Evolutionary conservation across 2,113 vertebrate genomes (phyloP).

Genomic region (Phoenicopterus ruber): DNA sequence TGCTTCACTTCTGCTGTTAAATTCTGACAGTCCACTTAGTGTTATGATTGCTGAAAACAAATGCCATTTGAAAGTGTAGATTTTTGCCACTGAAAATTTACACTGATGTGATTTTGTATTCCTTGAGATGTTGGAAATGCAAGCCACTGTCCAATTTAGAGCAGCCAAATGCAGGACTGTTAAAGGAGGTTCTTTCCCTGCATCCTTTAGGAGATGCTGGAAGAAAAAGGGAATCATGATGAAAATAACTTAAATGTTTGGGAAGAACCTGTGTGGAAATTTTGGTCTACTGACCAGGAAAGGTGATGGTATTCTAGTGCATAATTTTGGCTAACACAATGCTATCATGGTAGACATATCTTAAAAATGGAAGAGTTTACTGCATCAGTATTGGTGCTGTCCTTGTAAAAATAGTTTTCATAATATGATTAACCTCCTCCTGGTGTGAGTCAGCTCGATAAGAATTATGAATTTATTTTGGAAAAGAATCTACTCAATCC

Average conservation of each 20-base stretch:
- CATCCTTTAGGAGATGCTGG: background rate
- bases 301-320: background rate
- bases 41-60: background rate
- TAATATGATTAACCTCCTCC: background rate
- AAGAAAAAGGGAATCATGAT: background rate
- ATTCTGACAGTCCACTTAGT: background rate
- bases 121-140: constrained; percentile 62
- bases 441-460: background rate
- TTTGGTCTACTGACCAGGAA: background rate
- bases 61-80: background rate
- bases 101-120: constrained; percentile 19
- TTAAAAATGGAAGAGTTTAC: background rate
- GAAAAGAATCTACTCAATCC: background rate
- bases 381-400: background rate
- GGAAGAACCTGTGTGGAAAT: background rate
- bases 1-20: background rate
- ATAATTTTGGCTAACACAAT: background rate
- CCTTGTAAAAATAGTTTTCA: background rate
- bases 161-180: background rate
- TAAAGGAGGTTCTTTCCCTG: background rate
- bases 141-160: constrained; percentile 45
- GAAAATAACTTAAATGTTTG: background rate
- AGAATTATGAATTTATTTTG: background rate
- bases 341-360: background rate
- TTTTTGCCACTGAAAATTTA: background rate